phyloP scores from a whole-genome alignment of 2,888 invertebrate species.

The Panzeria rudis region DNA sequence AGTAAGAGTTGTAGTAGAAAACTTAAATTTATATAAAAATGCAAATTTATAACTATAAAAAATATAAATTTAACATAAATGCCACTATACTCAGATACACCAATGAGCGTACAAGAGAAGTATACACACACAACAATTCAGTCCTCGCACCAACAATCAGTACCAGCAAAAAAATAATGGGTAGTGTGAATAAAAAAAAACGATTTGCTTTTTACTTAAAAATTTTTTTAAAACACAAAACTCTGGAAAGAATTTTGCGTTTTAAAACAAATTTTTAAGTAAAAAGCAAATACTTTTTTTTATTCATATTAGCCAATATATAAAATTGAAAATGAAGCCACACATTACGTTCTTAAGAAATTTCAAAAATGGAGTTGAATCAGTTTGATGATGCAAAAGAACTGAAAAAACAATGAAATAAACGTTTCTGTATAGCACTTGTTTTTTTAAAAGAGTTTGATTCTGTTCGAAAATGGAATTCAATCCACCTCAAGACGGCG shows the following conservation, averaged over 20 bases:
- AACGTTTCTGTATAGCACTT: background rate
- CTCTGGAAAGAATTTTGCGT: too few species aligned
- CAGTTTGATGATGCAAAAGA: background rate
- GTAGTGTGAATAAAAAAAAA: background rate
- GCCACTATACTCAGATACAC: background rate
- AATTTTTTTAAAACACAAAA: too few species aligned
- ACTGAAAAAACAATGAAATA: conserved; percentile 4
- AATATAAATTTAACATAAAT: conserved; percentile 1
- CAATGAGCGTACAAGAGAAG: background rate
- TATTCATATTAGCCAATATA: too few species aligned
- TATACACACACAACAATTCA: conserved; percentile 8
- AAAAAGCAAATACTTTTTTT: too few species aligned
- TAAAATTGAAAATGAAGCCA: background rate
- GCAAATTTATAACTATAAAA: conserved; percentile 54
- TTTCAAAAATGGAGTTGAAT: background rate
- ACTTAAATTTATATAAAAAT: conserved; percentile 56
- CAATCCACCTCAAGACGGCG: too few species aligned
- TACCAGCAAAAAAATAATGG: background rate
- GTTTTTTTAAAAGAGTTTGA: too few species aligned
- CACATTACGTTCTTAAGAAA: background rate
- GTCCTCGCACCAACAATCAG: background rate
- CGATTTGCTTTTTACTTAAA: too few species aligned
- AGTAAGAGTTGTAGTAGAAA: conserved; percentile 28
- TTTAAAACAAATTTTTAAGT: too few species aligned
- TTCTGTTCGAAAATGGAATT: too few species aligned